Base-by-base conservation (phyloP, 2,888 invertebrate species). In the Sesia apiformis region DNA sequence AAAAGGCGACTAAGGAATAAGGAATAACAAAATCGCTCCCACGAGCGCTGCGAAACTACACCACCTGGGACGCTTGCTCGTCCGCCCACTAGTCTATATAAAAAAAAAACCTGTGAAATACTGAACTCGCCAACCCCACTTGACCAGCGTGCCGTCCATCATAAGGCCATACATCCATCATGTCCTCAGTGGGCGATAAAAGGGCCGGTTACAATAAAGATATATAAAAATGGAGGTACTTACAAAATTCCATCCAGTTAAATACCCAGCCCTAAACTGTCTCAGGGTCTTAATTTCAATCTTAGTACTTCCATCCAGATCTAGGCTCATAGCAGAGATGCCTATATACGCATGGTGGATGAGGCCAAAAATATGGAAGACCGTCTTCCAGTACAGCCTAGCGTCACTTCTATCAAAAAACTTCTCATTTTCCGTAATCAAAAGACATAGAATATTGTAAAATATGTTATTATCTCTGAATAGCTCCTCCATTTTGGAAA, bases 241-340 rank as follows among this genome's bases (percentile, higher is more conserved):
- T 52, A 87, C 86, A 61, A 85, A 81, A 68, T 80, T 85, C 86
- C 86, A 87, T 5, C 85, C 85, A 8, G 85, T 87, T 0, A 86
- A 55, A 46, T 75, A 82, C 3, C 67, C 83, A 5, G 60, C 54
- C 2, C 72, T 62, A 50, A 57, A 84, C 3, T 63, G 72, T 4
- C 75, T 72, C 3, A 86, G 43, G n/a, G 68, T 72, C n/a, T 61
- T 65, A 4, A 87, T 58, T 5, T 78, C 67, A 0, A 61, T 49
- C 1, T 66, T 54, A 0, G 58, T 40, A 55, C 70, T 70, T 0
- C 46, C 55, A 0, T 57, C 58, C n/a, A 85, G 52, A 5, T 76
- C 65, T 0, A 78, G 39, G 1, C 64, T 60, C 0, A 61, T 54
- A 0, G 78, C 78, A n/a, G 66, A 75, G 3, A 74, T 3, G 0